These are phyloP conservation scores for Oryctolagus cuniculus DNA, from an alignment of 2,113 vertebrate genomes.

Conservation along the genomic window DNA sequence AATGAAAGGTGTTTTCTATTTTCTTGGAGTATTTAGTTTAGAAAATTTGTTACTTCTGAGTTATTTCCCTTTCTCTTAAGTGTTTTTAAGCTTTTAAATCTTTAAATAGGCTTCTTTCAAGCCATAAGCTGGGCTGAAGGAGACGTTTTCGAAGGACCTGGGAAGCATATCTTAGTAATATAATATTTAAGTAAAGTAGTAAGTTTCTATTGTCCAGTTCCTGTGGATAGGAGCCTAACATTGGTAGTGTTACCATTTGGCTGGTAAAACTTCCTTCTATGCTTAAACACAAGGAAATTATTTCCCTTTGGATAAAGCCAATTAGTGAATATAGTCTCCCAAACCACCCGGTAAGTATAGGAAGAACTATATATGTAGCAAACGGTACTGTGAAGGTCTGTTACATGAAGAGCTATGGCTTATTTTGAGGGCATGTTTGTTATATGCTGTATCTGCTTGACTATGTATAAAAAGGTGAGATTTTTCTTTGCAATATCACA, in stretches of 20 bases:
- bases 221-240: not conserved
- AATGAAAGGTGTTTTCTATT: not conserved
- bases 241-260: not conserved
- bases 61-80: not conserved
- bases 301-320: not conserved
- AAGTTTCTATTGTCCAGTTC: not conserved
- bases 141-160: not conserved
- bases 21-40: not conserved
- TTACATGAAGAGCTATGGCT: not conserved
- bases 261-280: not conserved
- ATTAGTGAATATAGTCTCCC: not conserved
- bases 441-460: too few species aligned
- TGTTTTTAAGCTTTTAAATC: not conserved
- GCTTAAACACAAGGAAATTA: not conserved
- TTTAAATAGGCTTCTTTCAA: not conserved
- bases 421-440: not conserved
- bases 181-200: not conserved
- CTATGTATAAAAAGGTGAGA: not conserved
- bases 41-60: not conserved
- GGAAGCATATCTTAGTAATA: not conserved
- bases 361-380: not conserved
- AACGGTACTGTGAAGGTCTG: too few species aligned
- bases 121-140: not conserved
- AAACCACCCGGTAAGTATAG: not conserved
- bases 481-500: not conserved